Evolutionary conservation across 2,113 vertebrate genomes (phyloP), one percentile per base, ranked within the genome.

Genomic region (Oryzias celebensis): DNA sequence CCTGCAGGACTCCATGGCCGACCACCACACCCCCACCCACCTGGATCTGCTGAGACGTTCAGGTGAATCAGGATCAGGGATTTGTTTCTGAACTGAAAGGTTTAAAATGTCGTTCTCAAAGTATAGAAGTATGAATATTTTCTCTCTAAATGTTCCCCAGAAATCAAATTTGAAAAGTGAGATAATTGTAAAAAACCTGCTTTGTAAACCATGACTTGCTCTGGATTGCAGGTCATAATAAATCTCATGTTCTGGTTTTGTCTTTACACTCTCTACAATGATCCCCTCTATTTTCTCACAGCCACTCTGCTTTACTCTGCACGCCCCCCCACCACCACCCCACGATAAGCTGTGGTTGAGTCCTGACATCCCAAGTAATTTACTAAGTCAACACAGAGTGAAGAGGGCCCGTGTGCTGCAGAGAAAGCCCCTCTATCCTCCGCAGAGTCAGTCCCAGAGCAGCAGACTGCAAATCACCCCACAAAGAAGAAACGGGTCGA

Each of bases 311-410:
- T 5, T 23, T 42, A 51, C 47, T 23, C 41, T 4, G 47, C n/a
- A n/a, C 7, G 12, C 44, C 58, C 23, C 22, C 36, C 59, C 62
- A 18, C 18, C 56, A 42, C n/a, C n/a, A n/a, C n/a, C 41, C 47
- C 51, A 42, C 41, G 78, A 85, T 86, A 87, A 82, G 78, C 82
- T 90, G 89, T 82, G 89, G 84, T 89, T 71, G 65, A 81, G 73
- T 78, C 60, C 73, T 84, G 83, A 90, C 89, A 89, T 89, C 87
- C 80, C 75, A 81, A 83, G 83, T 86, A 88, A 90, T 90, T 88
- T 87, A 87, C 78, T 82, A 77, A 88, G 77, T 89, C 86, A 89
- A 89, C 83, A 90, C 28, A 56, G 77, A 85, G 80, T 88, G 82
- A 87, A 89, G 89, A 89, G 89, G 84, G 82, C 69, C 81, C 68